These are phyloP conservation scores for Drosophila falleni DNA, from an alignment of 2,888 invertebrate species.

Conservation along the genomic window DNA sequence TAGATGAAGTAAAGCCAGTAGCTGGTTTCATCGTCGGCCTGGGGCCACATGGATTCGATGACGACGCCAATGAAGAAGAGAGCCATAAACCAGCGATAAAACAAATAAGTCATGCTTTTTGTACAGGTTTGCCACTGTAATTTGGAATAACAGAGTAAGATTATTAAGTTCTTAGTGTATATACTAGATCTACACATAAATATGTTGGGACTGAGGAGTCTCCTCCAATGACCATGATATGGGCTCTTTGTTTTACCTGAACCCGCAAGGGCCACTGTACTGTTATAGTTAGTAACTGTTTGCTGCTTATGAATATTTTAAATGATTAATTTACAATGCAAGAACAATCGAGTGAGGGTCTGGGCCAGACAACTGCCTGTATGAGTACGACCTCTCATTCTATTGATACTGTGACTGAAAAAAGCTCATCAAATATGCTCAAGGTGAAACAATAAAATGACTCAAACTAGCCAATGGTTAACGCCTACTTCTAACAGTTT, in stretches of 20 bases:
- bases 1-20: conserved; percentile 85
- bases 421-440: conserved; percentile 64
- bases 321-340: conserved; percentile 69
- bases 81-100: conserved; percentile 84
- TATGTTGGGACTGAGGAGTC: neutral
- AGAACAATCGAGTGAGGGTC: conserved; percentile 39
- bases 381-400: conserved; percentile 22
- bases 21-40: conserved; percentile 55
- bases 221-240: neutral
- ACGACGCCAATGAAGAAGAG: conserved; percentile 83
- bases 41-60: conserved; percentile 79
- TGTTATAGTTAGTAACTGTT: conserved; percentile 45
- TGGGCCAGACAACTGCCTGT: conserved; percentile 8
- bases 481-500: conserved; percentile 58
- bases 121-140: conserved; percentile 85
- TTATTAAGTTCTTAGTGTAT: conserved; percentile 19
- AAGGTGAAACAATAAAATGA: conserved; percentile 69
- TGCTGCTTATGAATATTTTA: conserved; percentile 68
- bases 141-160: conserved; percentile 28
- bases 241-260: conserved; percentile 32
- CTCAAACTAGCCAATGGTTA: conserved; percentile 25
- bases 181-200: conserved; percentile 2
- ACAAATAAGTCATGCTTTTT: conserved; percentile 82
- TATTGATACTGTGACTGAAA: conserved; percentile 63
- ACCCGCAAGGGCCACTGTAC: conserved; percentile 15